Evolutionary conservation across 2,113 vertebrate genomes (phyloP).

Genomic region (Desmodus rotundus): DNA sequence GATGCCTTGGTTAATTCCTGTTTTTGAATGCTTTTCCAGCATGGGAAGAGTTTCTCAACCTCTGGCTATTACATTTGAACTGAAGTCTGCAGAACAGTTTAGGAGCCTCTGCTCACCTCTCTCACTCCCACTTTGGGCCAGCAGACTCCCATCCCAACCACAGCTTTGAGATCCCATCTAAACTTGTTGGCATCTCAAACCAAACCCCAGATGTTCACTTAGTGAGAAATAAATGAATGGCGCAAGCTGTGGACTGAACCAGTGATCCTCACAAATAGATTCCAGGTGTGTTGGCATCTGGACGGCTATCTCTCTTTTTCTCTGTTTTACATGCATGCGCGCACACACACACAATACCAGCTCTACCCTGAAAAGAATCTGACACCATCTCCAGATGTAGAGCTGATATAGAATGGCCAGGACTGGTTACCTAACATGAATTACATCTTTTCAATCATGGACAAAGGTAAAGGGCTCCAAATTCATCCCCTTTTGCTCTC

Average conservation of each 20-base stretch:
- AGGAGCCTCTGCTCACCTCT: constrained; percentile 26
- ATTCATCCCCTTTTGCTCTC: not conserved
- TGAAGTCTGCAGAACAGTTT: constrained; percentile 63
- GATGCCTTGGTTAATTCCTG: not conserved
- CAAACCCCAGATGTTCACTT: constrained; percentile 74
- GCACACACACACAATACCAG: not conserved
- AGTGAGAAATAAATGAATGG: constrained; percentile 66
- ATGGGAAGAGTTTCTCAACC: not conserved
- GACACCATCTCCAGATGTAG: not conserved
- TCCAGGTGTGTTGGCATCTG: constrained; percentile 72
- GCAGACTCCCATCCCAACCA: constrained; percentile 44
- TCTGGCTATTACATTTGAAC: constrained; percentile 50
- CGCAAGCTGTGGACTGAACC: constrained; percentile 58
- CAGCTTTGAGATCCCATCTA: constrained; percentile 54
- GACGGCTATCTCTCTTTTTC: constrained; percentile 21
- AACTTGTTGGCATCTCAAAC: constrained; percentile 60
- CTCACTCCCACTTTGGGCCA: constrained; percentile 45
- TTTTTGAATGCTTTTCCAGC: constrained; percentile 35
- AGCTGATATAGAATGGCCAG: not conserved
- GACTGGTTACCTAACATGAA: not conserved
- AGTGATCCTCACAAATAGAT: constrained; percentile 67
- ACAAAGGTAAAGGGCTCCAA: not conserved
- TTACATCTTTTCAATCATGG: not conserved
- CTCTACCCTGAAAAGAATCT: constrained; percentile 8
- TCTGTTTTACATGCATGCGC: not conserved